Evolutionary conservation across 2,113 vertebrate species (phyloP), one percentile per base, ranked within the genome.

Genomic region (Spea bombifrons): DNA sequence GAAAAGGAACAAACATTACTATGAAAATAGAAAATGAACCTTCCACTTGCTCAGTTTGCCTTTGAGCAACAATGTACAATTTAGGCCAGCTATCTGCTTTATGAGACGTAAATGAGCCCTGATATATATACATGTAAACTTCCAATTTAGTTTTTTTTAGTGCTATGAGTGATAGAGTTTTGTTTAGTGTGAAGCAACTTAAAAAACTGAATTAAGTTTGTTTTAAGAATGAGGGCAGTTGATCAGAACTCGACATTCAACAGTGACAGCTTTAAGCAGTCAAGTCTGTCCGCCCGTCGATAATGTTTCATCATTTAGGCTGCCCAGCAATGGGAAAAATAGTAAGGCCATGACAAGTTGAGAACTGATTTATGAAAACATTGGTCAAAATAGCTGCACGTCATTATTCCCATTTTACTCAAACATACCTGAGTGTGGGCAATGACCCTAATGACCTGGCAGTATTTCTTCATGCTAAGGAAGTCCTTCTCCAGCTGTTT

Each of bases 401-500:
- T 10, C 12, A 13, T 12, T 1, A 59, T 5, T 3, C 4, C 10
- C 12, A 10, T 59, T 12, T 13, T 10, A 59, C 10, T 13, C 55
- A 52, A 6, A 52, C 50, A 66, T 30, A 99, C 96, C 95, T 99
- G 97, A 4, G 97, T 99, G 90, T 99, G 97, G 57, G 94, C 92
- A 8, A 99, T 92, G 84, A 99, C 86, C 1, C 96, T 94, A 90
- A 99, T 86, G 85, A 97, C 93, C 88, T 98, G 95, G 90, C 96
- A 98, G 88, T 99, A 99, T 75, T 96, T 99, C 93, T 98, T 99
- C 96, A 99, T 99, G 86, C 96, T 88, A 55, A 71, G 87, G 78
- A 99, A 97, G 91, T 99, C 97, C 81, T 97, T 99, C 87, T 98
- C 97, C 90, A 99, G 86, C 86, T 99, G 97, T 82, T 98, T 98